Evolutionary conservation across 92 coral and sea anemone species (phyloP), one percentile per base, ranked within the genome.

Genomic region (Blastomussa wellsi): DNA sequence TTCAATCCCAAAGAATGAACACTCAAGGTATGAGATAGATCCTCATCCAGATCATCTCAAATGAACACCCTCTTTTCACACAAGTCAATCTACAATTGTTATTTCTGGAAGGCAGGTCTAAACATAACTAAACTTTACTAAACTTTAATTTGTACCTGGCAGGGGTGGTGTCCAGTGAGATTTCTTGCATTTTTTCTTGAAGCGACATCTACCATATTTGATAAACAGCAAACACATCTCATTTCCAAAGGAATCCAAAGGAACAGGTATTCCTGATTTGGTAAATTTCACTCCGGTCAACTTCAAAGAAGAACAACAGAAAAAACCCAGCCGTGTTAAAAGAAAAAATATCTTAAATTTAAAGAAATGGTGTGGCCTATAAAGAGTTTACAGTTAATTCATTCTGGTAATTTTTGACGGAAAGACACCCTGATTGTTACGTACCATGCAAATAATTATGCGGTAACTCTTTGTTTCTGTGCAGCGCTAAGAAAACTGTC

Each of bases 91-190:
- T n/a, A n/a, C n/a, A n/a, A n/a, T n/a, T n/a, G n/a, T n/a, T n/a
- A n/a, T n/a, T n/a, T n/a, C n/a, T n/a, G n/a, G n/a, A n/a, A 65
- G 37, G 5, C 62, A 0, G n/a, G 64, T 55, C 26, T 55, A 10
- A 55, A 22, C 64, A 55, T 10, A 20, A 55, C 65, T 57, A 22
- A 22, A 44, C 35, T n/a, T n/a, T n/a, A n/a, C n/a, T n/a, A n/a
- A n/a, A n/a, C n/a, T n/a, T n/a, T n/a, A 14, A 4, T 7, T 28
- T 31, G 29, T 37, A 93, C 96, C 89, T 72, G 96, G 96, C 69
- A 91, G 77, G n/a, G 96, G 96, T 37, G 96, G 96, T 12, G 88
- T 84, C 94, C 94, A 91, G 66, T 93, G 96, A 24, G 96, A 93
- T 67, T 89, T 93, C 75, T 84, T 91, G 80, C 96, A 93, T 55